Evolutionary conservation across 2,888 invertebrate species (phyloP).

Genomic region (Athalia rosae): DNA sequence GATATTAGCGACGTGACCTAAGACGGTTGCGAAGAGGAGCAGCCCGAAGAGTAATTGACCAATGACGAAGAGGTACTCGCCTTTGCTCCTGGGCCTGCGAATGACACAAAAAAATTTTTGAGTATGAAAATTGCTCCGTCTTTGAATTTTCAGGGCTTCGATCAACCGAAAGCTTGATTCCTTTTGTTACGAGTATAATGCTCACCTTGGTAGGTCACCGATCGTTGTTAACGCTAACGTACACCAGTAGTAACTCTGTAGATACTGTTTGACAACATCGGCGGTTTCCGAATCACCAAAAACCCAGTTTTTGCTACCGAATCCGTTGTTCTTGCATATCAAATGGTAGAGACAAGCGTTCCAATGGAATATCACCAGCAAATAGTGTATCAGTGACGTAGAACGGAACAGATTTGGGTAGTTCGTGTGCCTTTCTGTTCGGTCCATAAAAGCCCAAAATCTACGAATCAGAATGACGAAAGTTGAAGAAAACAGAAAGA

Average conservation of each 20-base stretch:
- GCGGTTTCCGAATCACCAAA: slow-evolving; percentile 89
- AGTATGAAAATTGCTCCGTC: neutral
- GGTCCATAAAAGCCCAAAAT: slow-evolving; percentile 99
- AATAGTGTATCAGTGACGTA: slow-evolving; percentile 94
- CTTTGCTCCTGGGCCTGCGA: slow-evolving; percentile 88
- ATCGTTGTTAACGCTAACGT: slow-evolving; percentile 96
- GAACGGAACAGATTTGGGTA: slow-evolving; percentile 98
- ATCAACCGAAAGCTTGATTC: neutral
- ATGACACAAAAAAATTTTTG: slow-evolving; percentile 47
- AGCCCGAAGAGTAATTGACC: slow-evolving; percentile 95
- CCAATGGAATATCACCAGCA: slow-evolving; percentile 99
- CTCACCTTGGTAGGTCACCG: slow-evolving; percentile 77
- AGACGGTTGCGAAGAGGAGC: slow-evolving; percentile 95
- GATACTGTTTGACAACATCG: slow-evolving; percentile 94
- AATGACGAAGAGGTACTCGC: slow-evolving; percentile 97
- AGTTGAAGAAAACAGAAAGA: too few relatives aligned
- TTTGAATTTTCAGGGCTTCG: neutral
- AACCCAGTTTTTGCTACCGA: slow-evolving; percentile 95
- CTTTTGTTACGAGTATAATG: neutral
- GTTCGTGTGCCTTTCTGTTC: slow-evolving; percentile 98
- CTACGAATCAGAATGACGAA: slow-evolving; percentile 52
- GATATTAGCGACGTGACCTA: slow-evolving; percentile 98
- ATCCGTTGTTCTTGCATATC: slow-evolving; percentile 95
- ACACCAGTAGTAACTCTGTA: slow-evolving; percentile 99
- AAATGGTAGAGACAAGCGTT: slow-evolving; percentile 99